phyloP scores from a whole-genome alignment of 2,797 vertebrate species.

The Cichlasoma orientale region DNA sequence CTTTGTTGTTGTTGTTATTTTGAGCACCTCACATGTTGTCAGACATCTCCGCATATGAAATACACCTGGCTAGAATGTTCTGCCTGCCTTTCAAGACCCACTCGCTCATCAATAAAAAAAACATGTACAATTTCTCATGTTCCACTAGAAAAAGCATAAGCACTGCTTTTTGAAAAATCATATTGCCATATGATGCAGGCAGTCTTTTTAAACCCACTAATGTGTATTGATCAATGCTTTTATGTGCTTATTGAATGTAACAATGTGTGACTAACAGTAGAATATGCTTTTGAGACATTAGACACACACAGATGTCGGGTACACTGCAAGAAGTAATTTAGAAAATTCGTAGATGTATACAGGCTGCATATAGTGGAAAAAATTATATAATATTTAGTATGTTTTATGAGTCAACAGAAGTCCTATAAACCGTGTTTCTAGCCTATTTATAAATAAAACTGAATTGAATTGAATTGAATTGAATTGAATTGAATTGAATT shows the following conservation, averaged over 20 bases:
- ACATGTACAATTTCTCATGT: slow-evolving; percentile 65
- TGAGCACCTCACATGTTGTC: slow-evolving; percentile 30
- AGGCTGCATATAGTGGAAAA: neutral
- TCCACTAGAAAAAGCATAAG: slow-evolving; percentile 52
- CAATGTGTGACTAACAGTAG: neutral
- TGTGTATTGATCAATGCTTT: slow-evolving; percentile 86
- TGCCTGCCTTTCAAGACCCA: slow-evolving; percentile 41
- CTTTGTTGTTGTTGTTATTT: slow-evolving; percentile 64
- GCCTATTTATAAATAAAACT: neutral
- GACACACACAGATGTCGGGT: neutral
- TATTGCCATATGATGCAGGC: slow-evolving; percentile 76
- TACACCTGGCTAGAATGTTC: slow-evolving; percentile 26
- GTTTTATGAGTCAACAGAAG: neutral
- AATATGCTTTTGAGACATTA: neutral
- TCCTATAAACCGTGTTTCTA: neutral
- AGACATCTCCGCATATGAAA: slow-evolving; percentile 38
- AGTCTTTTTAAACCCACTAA: slow-evolving; percentile 82
- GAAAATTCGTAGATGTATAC: neutral
- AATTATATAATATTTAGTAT: neutral
- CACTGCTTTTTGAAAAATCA: slow-evolving; percentile 71
- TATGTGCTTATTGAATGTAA: slow-evolving; percentile 31
- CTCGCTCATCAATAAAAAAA: slow-evolving; percentile 69
- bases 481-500: neutral
- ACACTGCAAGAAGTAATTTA: neutral
- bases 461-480: neutral